Evolutionary conservation across 2,888 invertebrate genomes (phyloP).

Genomic region (Andrena dorsata): DNA sequence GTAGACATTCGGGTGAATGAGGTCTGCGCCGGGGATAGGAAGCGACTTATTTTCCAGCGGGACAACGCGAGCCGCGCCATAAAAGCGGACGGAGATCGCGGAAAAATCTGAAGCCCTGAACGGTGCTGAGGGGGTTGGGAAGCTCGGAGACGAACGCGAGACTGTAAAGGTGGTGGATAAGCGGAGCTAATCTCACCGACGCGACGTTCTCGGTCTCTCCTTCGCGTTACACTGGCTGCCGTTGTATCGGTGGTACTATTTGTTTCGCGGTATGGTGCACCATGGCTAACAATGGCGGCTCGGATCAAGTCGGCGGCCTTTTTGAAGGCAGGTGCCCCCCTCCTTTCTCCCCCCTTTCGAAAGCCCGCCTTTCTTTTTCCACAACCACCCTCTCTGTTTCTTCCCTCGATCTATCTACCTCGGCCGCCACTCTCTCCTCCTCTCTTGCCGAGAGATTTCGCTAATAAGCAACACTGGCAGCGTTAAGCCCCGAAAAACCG

Average conservation of each 20-base stretch:
- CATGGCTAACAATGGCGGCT: slow-evolving; percentile 65
- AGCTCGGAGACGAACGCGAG: slow-evolving; percentile 19
- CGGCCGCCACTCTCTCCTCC: slow-evolving; percentile 18
- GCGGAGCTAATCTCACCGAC: slow-evolving; percentile 62
- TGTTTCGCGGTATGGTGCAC: slow-evolving; percentile 74
- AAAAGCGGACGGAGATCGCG: slow-evolving; percentile 23
- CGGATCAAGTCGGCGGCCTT: slow-evolving; percentile 71
- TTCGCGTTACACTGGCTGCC: slow-evolving; percentile 33
- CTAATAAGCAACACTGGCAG: slow-evolving; percentile 75
- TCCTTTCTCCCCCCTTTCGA: slow-evolving; percentile 5
- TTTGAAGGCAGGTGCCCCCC: slow-evolving; percentile 71
- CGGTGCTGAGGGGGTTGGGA: neutral
- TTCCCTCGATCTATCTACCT: slow-evolving; percentile 5
- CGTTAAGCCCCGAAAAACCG: slow-evolving; percentile 55
- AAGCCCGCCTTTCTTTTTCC: slow-evolving; percentile 26
- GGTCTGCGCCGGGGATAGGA: neutral
- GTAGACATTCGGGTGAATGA: slow-evolving; percentile 19
- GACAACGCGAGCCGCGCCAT: slow-evolving; percentile 6
- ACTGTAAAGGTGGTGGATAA: slow-evolving; percentile 55
- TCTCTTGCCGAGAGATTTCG: slow-evolving; percentile 69
- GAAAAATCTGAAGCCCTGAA: slow-evolving; percentile 34
- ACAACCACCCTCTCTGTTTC: slow-evolving; percentile 38
- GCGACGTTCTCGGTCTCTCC: slow-evolving; percentile 24
- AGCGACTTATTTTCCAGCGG: slow-evolving; percentile 28
- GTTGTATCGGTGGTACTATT: slow-evolving; percentile 65